These are phyloP conservation scores for Tringa solitaria DNA, from an alignment of 2,113 vertebrate genomes.

Conservation along the genomic window DNA sequence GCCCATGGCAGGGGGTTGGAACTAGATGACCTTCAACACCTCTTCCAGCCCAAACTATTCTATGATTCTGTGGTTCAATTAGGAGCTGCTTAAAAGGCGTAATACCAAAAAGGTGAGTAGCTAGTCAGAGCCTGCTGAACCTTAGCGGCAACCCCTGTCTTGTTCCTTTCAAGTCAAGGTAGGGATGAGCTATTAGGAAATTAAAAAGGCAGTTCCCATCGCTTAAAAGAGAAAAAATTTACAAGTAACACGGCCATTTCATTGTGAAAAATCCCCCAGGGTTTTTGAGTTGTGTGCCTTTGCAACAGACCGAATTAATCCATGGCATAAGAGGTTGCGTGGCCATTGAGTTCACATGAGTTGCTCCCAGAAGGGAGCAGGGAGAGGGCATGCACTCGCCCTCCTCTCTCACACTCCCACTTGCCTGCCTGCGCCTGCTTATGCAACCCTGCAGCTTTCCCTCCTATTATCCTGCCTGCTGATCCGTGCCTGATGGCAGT, in stretches of 20 bases:
- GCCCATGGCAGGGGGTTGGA: background rate
- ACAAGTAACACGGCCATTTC: background rate
- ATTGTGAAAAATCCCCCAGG: background rate
- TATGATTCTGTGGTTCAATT: background rate
- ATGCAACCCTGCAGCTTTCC: slow-evolving; percentile 59
- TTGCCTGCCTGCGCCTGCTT: slow-evolving; percentile 55
- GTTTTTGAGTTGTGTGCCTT: background rate
- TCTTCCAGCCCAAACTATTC: background rate
- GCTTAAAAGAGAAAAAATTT: background rate
- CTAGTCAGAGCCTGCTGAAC: background rate
- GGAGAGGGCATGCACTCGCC: background rate
- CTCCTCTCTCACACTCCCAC: background rate
- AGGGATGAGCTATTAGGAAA: background rate
- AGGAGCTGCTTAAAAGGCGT: background rate
- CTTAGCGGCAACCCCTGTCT: background rate
- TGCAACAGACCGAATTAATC: background rate
- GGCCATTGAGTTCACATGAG: background rate
- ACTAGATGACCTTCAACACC: background rate
- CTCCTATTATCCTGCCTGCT: slow-evolving; percentile 64
- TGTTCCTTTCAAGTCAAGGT: background rate
- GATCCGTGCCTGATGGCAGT: slow-evolving; percentile 61
- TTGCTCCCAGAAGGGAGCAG: background rate
- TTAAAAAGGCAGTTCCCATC: background rate
- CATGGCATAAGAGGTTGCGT: background rate
- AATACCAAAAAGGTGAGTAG: background rate